phyloP scores from a whole-genome alignment of 2,888 invertebrate species.

The Tridacna crocea region DNA sequence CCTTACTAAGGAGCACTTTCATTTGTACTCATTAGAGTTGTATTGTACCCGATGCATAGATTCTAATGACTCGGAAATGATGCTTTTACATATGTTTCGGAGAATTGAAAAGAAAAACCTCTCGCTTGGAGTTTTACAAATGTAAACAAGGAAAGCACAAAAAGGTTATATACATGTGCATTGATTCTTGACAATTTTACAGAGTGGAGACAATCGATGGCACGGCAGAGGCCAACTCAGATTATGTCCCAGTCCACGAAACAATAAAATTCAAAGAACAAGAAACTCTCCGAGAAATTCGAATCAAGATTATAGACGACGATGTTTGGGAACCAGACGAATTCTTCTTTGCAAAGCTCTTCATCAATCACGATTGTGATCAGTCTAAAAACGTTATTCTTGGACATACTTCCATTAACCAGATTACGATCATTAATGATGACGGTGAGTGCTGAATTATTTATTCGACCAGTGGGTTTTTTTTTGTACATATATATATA shows the following conservation, averaged over 20 bases:
- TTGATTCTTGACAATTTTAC: neutral
- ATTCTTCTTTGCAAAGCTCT: slow-evolving; percentile 87
- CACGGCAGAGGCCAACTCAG: slow-evolving; percentile 86
- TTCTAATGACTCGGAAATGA: no score
- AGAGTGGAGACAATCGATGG: slow-evolving; percentile 87
- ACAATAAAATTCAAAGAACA: slow-evolving; percentile 85
- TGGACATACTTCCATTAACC: slow-evolving; percentile 86
- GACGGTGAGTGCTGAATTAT: slow-evolving; percentile 85
- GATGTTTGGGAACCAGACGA: slow-evolving; percentile 88
- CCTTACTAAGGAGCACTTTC: no score
- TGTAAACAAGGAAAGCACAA: no score
- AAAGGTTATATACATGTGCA: no score
- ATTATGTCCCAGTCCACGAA: slow-evolving; percentile 86
- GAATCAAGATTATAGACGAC: slow-evolving; percentile 86
- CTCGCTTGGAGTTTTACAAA: no score
- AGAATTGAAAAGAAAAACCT: no score
- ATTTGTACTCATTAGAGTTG: no score
- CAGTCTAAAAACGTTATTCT: slow-evolving; percentile 84
- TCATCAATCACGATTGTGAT: slow-evolving; percentile 73
- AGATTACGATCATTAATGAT: slow-evolving; percentile 87
- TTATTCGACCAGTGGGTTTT: neutral
- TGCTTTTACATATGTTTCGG: no score
- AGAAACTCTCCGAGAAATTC: slow-evolving; percentile 85
- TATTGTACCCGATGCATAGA: no score
- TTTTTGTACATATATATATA: neutral